phyloP scores from a whole-genome alignment of 2,797 vertebrate species.

The Martes flavigula region DNA sequence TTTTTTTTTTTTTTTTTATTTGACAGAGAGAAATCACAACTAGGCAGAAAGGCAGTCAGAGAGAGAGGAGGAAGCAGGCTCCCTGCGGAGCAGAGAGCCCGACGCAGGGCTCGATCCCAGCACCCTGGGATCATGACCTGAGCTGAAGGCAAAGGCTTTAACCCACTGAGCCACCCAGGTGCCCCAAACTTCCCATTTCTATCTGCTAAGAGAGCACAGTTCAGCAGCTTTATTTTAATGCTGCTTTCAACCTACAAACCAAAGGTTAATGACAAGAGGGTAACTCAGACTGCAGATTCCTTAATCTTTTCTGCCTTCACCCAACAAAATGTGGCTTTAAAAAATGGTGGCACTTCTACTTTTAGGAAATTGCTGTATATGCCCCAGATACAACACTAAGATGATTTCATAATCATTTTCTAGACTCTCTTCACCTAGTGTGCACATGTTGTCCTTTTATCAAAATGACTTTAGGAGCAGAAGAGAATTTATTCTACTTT shows the following conservation, averaged over 20 bases:
- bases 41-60: too few species aligned
- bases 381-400: background rate
- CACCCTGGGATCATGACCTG: too few species aligned
- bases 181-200: background rate
- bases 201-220: background rate
- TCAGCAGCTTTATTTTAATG: conserved; percentile 8
- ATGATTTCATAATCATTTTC: conserved; percentile 31
- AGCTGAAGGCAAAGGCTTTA: too few species aligned
- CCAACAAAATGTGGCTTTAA: background rate
- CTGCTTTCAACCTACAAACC: background rate
- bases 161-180: too few species aligned
- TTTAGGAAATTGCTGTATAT: background rate
- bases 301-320: background rate
- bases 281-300: background rate
- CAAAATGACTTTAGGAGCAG: background rate
- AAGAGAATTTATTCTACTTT: background rate
- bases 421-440: background rate
- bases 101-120: too few species aligned
- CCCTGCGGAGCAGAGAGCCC: too few species aligned
- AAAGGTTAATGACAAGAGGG: conserved; percentile 32
- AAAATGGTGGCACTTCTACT: background rate
- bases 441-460: conserved; percentile 23
- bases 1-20: too few species aligned
- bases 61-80: too few species aligned
- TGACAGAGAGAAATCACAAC: too few species aligned